A percentile compares a stretch with the other conserved stretches of the same genome.
These are phyloP conservation scores for Didymodactylos carnosus DNA, from an alignment of 2,888 invertebrate genomes.

Conservation along the genomic window DNA sequence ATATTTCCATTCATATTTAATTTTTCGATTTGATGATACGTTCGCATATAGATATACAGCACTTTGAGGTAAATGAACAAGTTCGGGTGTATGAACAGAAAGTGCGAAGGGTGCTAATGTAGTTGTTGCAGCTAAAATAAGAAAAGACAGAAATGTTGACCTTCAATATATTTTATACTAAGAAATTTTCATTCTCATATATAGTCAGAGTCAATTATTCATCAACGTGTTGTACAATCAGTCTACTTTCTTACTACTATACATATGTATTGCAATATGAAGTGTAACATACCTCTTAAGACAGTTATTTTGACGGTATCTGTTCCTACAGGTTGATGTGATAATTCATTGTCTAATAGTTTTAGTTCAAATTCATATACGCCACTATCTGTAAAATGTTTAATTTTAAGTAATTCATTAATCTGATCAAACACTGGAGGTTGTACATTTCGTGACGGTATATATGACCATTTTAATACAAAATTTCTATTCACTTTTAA, in stretches of 20 bases:
- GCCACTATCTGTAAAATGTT: neutral
- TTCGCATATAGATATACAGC: neutral
- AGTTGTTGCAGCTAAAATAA: neutral
- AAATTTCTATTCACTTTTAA: neutral
- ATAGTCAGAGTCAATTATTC: no score
- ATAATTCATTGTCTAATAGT: neutral
- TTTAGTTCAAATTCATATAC: neutral
- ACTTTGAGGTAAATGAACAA: neutral
- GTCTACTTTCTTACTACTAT: no score
- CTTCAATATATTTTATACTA: no score
- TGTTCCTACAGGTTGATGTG: neutral
- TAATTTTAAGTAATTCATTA: no score
- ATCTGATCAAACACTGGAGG: no score
- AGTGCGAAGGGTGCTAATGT: neutral
- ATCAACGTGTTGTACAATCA: no score
- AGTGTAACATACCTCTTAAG: neutral
- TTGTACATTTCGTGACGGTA: neutral
- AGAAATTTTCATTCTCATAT: no score
- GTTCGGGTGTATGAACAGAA: neutral
- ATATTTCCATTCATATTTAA: neutral
- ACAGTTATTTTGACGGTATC: neutral
- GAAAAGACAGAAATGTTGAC: no score
- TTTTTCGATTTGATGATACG: neutral
- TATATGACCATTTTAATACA: neutral
- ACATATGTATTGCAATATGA: neutral